A percentile compares a stretch with the other conserved stretches of the same genome.
phyloP scores from a whole-genome alignment of 2,797 vertebrate species.

The Sebastes itinus region DNA sequence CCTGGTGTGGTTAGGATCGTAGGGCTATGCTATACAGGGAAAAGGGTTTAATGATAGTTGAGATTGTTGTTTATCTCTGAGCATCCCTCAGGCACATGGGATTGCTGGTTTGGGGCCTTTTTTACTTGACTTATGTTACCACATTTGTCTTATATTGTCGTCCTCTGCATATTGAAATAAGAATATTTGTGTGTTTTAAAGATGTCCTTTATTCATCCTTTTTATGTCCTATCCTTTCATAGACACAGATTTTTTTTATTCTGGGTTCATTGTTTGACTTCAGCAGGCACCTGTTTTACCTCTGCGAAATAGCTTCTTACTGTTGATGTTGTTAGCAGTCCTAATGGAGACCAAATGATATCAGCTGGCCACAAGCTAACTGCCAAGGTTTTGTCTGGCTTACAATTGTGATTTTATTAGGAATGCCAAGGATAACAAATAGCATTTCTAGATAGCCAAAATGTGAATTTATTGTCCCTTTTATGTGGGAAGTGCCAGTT shows the following conservation, averaged over 20 bases:
- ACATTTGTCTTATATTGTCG: slow-evolving; percentile 63
- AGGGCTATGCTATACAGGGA: slow-evolving; percentile 32
- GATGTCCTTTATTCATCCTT: slow-evolving; percentile 25
- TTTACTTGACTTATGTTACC: slow-evolving; percentile 58
- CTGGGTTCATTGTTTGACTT: slow-evolving; percentile 29
- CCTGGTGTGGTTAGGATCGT: slow-evolving; percentile 34
- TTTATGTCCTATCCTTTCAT: slow-evolving; percentile 26
- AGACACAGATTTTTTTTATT: slow-evolving; percentile 18
- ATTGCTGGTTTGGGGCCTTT: slow-evolving; percentile 73
- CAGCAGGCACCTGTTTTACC: slow-evolving; percentile 41
- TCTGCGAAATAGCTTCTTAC: slow-evolving; percentile 26
- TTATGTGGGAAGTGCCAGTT: slow-evolving; percentile 62
- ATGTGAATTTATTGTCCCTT: slow-evolving; percentile 68
- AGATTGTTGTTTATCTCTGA: slow-evolving; percentile 55
- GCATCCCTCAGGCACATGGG: slow-evolving; percentile 74
- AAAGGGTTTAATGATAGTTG: slow-evolving; percentile 30
- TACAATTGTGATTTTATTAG: slow-evolving; percentile 43
- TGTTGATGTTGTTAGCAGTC: slow-evolving; percentile 37
- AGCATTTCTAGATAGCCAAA: slow-evolving; percentile 48
- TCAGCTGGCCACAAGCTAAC: slow-evolving; percentile 34
- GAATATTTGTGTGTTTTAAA: slow-evolving; percentile 29
- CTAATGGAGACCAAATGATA: slow-evolving; percentile 67
- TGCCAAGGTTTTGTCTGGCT: slow-evolving; percentile 46
- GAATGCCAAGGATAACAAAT: slow-evolving; percentile 30
- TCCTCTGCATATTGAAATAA: slow-evolving; percentile 22